Percentiles rank a stretch among this genome's conserved stretches.
phyloP scores from a whole-genome alignment of 1,140 invertebrate genomes.

The Penaeus japonicus region DNA sequence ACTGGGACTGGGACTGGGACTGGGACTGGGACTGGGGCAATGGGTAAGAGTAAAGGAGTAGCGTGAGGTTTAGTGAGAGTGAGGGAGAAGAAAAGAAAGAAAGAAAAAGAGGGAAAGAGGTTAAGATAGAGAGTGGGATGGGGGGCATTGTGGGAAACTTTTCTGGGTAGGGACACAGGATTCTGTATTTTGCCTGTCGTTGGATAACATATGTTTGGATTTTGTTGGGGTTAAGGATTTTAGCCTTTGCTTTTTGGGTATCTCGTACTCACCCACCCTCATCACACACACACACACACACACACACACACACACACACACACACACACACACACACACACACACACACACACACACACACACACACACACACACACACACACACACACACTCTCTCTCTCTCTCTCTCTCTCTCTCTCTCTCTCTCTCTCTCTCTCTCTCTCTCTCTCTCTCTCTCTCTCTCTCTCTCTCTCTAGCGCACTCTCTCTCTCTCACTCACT shows the following conservation, averaged over 20 bases:
- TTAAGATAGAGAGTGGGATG: not conserved
- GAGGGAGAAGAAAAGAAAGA: not conserved
- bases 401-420: too few relatives aligned
- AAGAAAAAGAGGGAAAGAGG: not conserved
- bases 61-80: not conserved
- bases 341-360: not conserved
- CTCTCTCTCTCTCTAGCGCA: not conserved
- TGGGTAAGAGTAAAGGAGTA: not conserved
- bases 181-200: too few relatives aligned
- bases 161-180: not conserved
- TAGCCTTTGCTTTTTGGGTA: too few relatives aligned
- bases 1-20: not conserved
- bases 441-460: not conserved
- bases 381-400: not conserved
- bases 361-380: not conserved
- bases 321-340: not conserved
- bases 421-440: too few relatives aligned
- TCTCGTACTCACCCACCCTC: not conserved
- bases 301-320: not conserved
- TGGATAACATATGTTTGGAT: too few relatives aligned
- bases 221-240: too few relatives aligned
- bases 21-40: not conserved
- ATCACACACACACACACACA: not conserved
- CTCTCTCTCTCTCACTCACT: conserved; percentile 26
- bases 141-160: not conserved